Conservation (phyloP, 1,140 invertebrate species). For the Anadara kagoshimensis region DNA sequence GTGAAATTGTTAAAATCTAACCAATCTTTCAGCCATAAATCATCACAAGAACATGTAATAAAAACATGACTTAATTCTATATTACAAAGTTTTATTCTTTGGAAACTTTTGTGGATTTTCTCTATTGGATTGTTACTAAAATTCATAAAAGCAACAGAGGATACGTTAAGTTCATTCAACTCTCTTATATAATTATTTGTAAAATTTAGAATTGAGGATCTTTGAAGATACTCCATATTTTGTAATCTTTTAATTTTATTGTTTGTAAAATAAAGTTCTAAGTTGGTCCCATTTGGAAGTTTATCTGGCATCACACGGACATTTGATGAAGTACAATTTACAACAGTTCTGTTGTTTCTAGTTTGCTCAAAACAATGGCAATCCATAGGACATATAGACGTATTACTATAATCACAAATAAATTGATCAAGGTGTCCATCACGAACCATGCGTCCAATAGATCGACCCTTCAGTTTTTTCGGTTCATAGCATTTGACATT, state of each 20-base stretch:
- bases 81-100: slow-evolving; percentile 16
- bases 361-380: too few relatives aligned
- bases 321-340: too few relatives aligned
- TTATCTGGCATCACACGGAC: too few relatives aligned
- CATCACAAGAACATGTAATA: slow-evolving; percentile 13
- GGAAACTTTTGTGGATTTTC: slow-evolving; percentile 12
- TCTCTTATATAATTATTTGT: not conserved
- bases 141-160: not conserved
- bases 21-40: slow-evolving; percentile 24
- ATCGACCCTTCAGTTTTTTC: slow-evolving; percentile 4
- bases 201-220: slow-evolving; percentile 5
- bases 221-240: slow-evolving; percentile 11
- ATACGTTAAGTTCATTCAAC: not conserved
- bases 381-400: too few relatives aligned
- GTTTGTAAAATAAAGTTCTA: slow-evolving; percentile 6
- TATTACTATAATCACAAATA: too few relatives aligned
- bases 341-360: too few relatives aligned
- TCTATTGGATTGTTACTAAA: too few relatives aligned
- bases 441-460: slow-evolving; percentile 3
- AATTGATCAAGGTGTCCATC: slow-evolving; percentile 17
- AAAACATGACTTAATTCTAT: slow-evolving; percentile 5
- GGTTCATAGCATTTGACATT: slow-evolving; percentile 22
- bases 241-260: slow-evolving; percentile 22
- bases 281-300: too few relatives aligned
- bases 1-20: not conserved